Percentiles rank a stretch among this genome's conserved stretches.
These are phyloP conservation scores for Neelides sp. DNA, from an alignment of 1,140 invertebrate species.

Conservation along the genomic window DNA sequence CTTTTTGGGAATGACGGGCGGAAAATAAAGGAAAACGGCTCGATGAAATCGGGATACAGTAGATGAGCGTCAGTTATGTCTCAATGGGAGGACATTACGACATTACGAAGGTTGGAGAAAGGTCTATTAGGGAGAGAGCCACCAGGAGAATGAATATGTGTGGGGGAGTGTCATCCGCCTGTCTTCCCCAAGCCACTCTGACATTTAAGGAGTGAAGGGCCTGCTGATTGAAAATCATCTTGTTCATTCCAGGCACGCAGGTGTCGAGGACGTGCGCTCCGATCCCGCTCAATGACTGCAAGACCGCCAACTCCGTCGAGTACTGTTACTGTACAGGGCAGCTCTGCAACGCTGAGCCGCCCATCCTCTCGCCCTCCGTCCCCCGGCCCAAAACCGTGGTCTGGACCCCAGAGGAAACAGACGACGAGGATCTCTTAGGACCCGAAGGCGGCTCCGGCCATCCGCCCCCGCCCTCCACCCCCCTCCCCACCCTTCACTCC, in stretches of 20 bases:
- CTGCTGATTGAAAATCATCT: neutral
- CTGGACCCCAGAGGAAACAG: constrained; percentile 18
- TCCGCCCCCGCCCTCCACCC: neutral
- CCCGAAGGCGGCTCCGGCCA: no score
- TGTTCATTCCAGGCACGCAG: constrained; percentile 35
- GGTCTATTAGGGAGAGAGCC: no score
- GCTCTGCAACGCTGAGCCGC: constrained; percentile 40
- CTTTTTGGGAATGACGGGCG: no score
- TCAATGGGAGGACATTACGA: no score
- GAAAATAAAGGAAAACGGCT: no score
- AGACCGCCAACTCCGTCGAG: constrained; percentile 39
- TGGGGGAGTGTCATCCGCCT: no score
- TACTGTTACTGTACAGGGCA: constrained; percentile 42
- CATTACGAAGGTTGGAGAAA: no score
- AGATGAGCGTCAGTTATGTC: no score
- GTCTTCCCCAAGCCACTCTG: no score
- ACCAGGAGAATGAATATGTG: no score
- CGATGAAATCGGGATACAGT: no score
- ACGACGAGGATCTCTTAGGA: constrained; percentile 22
- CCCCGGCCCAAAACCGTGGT: neutral
- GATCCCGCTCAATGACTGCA: constrained; percentile 39
- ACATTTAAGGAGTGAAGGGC: no score
- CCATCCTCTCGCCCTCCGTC: neutral
- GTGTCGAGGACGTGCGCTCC: constrained; percentile 39
- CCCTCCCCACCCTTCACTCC: neutral